Percentiles rank a stretch among this genome's conserved stretches.
phyloP scores from a whole-genome alignment of 2,888 invertebrate genomes.

The Lasius fuliginosus region DNA sequence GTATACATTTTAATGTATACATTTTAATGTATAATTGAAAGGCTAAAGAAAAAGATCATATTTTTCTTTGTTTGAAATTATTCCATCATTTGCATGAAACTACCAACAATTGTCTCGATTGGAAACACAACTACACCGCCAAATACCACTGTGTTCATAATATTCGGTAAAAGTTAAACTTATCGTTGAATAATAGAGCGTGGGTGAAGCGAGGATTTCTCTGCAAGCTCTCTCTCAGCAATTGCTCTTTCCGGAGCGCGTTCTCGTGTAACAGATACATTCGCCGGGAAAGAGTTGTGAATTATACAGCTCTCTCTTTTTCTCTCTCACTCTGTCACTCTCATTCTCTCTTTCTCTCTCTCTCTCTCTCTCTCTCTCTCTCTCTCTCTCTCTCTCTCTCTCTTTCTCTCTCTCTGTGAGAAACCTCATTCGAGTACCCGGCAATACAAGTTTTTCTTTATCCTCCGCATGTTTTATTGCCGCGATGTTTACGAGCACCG shows the following conservation, averaged over 20 bases:
- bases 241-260: conserved; percentile 31
- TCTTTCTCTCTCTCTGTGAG: neutral
- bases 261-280: conserved; percentile 34
- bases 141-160: conserved; percentile 11
- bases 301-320: conserved; percentile 23
- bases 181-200: conserved; percentile 31
- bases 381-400: too few relatives aligned
- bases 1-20: neutral
- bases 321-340: too few relatives aligned
- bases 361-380: too few relatives aligned
- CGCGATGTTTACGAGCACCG: conserved; percentile 47
- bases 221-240: conserved; percentile 36
- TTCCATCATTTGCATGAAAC: neutral
- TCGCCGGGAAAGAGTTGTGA: conserved; percentile 38
- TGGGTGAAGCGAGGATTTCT: conserved; percentile 39
- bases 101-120: neutral
- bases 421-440: conserved; percentile 38
- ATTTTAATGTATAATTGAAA: neutral
- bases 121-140: neutral
- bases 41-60: neutral
- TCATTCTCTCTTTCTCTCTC: too few relatives aligned
- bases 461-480: conserved; percentile 45
- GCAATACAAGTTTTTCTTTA: conserved; percentile 53
- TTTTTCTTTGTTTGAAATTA: neutral
- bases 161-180: conserved; percentile 34